Base-by-base conservation (phyloP, 2,113 vertebrate species). In the Myotis yumanensis region DNA sequence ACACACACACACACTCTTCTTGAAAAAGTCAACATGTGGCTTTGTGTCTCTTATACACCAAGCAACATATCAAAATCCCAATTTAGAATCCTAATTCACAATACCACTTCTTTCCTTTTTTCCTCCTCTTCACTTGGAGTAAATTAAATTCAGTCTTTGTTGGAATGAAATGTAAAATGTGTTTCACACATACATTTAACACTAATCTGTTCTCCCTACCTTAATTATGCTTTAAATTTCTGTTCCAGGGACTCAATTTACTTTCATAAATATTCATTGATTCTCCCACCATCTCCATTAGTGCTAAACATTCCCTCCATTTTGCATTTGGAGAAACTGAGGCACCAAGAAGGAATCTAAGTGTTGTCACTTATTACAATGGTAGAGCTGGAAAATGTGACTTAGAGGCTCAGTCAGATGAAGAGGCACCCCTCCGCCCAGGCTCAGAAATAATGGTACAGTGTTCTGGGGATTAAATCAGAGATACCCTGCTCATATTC, bases 131-230 rank as follows among this genome's bases (percentile, higher is more conserved):
- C 85, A 90, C 54, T 96, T 86, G 17, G 89, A 97, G 91, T 96
- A 97, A 96, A 97, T 97, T 91, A 96, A 96, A 97, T 95, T 93
- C 97, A 96, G 96, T 54, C 43, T 83, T 88, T 84, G 20, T 94
- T 97, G 95, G 97, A 82, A 88, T 79, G 81, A 97, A 97, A 97
- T 94, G 43, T 96, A 52, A 92, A 97, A 95, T 96, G 96, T 94
- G 96, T 95, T 97, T 96, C 97, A 95, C 97, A 97, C 97, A 96
- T 96, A 97, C 76, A 96, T 95, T 96, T 97, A 96, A 97, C 97
- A 95, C 88, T 97, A 94, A 97, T 97, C 97, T 97, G 97, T 96
- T 97, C 97, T 91, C 94, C 62, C 80, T 95, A 96, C 95, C 95
- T 96, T 97, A 96, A 96, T 96, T 96, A 97, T 95, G 95, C 95